Evolutionary conservation across 2,113 vertebrate species (phyloP), one percentile per base, ranked within the genome.

Genomic region (Archilochus colubris): DNA sequence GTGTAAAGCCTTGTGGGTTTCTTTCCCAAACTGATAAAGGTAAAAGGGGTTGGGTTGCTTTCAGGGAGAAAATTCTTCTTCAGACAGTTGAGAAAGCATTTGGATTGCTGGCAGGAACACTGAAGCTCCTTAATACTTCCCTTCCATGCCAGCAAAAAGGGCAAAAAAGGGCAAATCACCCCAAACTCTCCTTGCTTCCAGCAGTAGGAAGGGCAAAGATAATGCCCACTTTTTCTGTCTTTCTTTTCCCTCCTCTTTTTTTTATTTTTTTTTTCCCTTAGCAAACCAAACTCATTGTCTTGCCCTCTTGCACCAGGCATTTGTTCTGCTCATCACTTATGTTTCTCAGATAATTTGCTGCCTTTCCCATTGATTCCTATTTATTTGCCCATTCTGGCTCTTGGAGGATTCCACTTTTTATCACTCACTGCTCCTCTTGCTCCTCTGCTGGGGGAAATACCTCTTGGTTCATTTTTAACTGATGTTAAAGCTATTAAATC

Each of bases 301-400:
- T 64, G 64, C 25, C 20, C 6, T 23, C 10, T 89, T 20, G 51
- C 50, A 79, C 13, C n/a, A 38, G 62, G n/a, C 50, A 61, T 86
- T 88, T 74, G 59, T 74, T 83, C 76, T 33, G 14, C 55, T 67
- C 59, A 28, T 66, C 1, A 0, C n/a, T 86, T 88, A 50, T 91
- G 24, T 76, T 73, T 83, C 89, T 59, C 46, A 20, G 46, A 54
- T 40, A 54, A 40, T 93, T 61, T 36, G 9, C 38, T 19, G 7
- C 7, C 2, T 83, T 86, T 88, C 83, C 54, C 51, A 58, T 62
- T 38, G 76, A 58, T 77, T 83, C 76, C 68, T 88, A 75, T 73
- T 82, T 77, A 1, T 88, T 92, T 86, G 86, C 77, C 51, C 84
- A 8, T 31, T 86, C 80, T 46, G 80, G 28, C 61, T 81, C n/a